Base-by-base conservation (phyloP, 2,797 vertebrate species). In the Characodon lateralis region DNA sequence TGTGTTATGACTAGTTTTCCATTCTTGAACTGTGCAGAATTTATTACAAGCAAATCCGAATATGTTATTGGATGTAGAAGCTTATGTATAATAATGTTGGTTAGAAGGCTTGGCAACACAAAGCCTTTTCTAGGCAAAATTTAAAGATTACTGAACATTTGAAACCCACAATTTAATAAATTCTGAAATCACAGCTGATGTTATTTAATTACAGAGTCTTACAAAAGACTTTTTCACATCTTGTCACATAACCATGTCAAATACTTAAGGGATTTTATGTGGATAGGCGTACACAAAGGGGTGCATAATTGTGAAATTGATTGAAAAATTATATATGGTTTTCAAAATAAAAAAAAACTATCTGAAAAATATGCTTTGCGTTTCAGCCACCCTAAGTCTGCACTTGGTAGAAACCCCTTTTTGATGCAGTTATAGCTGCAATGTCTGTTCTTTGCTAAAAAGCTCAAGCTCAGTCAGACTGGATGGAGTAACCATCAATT, bases 1-100 rank as follows among this genome's bases (percentile, higher is more conserved):
- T 50, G 72, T 74, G 22, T 85, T 58, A 77, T 78, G 26, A 39
- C 24, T 46, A 20, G 31, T 81, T 74, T 77, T 71, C 72, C 46
- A 73, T 84, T 74, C 71, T 80, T 58, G 9, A 73, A 46, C 50
- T 83, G 59, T 78, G 66, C 31, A 10, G 43, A 59, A 55, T n/a
- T 74, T 72, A 28, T 74, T 71, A 24, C 68, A 63, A 76, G 28
- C 16, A 68, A 58, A 76, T 78, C 68, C 79, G 50, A 77, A 81
- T 73, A 58, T 53, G 63, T 71, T 48, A 31, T 50, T 83, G 76
- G 43, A 69, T 68, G 58, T 73, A 55, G 73, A 53, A 80, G 50
- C 13, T 72, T 72, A 46, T 59, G 55, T 56, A 55, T 71, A 5
- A 35, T 6, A 76, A 46, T 53, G 48, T 50, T 66, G n/a, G 35